Evolutionary conservation across 2,113 vertebrate genomes (phyloP), one percentile per base, ranked within the genome.

Genomic region (Rhinoderma darwinii): DNA sequence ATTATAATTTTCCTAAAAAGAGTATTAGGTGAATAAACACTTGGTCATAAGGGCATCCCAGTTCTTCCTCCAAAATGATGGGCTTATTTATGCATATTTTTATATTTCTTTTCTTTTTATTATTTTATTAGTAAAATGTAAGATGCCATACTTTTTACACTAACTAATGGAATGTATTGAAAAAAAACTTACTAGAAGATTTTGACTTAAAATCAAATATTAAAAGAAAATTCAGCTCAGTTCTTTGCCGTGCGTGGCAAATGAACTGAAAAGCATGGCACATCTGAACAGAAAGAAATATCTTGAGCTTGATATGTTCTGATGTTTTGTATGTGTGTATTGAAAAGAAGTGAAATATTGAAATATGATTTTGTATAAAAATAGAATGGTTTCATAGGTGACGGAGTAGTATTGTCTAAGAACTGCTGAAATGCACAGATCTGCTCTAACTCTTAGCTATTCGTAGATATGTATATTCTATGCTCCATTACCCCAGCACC

Each of bases 401-500:
- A 87, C 68, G 61, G 75, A 86, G 78, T 39, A 18, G 56, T 43
- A 82, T 79, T 75, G 39, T 75, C 39, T 51, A 87, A 82, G 86
- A 87, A 82, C 82, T 51, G 66, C 78, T 82, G 85, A 82, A 87
- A 74, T 50, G 78, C 51, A 82, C 78, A 87, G 78, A 74, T 86
- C 56, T 84, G 12, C 47, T 89, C 89, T 89, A 73, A 90, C 88
- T 91, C 91, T 88, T 89, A 70, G 80, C 90, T 92, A 91, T 84
- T 90, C 88, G 86, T 86, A 44, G 90, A 91, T 92, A 73, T 90
- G 88, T 94, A 84, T 90, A 93, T 90, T 89, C 86, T 88, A 92
- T 90, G 93, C 91, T 91, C 91, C 92, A 94, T 95, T 93, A 95
- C 89, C 30, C 88, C 90, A 89, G 88, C 84, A 91, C 76, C 90